Conservation (phyloP, 2,113 vertebrate genomes). For the Catagonus wagneri region DNA sequence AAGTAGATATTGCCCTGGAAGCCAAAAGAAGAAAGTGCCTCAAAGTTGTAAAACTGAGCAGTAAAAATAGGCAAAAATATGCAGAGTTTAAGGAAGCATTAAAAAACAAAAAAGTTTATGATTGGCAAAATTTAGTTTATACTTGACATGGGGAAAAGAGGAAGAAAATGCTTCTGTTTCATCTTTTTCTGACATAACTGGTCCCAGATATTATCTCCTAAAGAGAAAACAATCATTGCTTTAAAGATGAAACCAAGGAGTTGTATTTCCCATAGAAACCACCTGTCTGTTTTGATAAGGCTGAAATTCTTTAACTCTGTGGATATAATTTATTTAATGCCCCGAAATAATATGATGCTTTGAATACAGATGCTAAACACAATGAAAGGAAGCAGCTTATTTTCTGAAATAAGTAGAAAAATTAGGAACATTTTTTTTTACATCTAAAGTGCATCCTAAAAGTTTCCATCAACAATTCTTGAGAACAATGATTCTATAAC, state of each 20-base stretch:
- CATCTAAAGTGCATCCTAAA: conserved; percentile 42
- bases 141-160: neutral
- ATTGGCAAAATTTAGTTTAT: neutral
- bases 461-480: conserved; percentile 7
- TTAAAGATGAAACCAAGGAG: conserved; percentile 16
- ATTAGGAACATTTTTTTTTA: conserved; percentile 46
- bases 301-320: conserved; percentile 43
- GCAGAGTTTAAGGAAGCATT: neutral
- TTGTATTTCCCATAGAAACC: neutral
- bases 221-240: neutral
- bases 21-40: neutral
- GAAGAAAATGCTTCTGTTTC: neutral
- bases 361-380: conserved; percentile 62
- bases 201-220: neutral
- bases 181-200: neutral
- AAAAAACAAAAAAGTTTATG: neutral
- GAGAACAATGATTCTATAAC: conserved; percentile 30
- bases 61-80: neutral
- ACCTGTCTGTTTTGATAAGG: conserved; percentile 25
- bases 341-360: conserved; percentile 37
- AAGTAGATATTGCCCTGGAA: neutral
- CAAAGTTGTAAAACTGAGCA: neutral
- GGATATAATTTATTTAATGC: conserved; percentile 51
- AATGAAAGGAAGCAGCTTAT: conserved; percentile 56
- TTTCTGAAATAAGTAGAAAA: conserved; percentile 63